A percentile compares a stretch with the other conserved stretches of the same genome.
Conservation (phyloP, 2,888 invertebrate genomes). For the Protophormia terraenovae region DNA sequence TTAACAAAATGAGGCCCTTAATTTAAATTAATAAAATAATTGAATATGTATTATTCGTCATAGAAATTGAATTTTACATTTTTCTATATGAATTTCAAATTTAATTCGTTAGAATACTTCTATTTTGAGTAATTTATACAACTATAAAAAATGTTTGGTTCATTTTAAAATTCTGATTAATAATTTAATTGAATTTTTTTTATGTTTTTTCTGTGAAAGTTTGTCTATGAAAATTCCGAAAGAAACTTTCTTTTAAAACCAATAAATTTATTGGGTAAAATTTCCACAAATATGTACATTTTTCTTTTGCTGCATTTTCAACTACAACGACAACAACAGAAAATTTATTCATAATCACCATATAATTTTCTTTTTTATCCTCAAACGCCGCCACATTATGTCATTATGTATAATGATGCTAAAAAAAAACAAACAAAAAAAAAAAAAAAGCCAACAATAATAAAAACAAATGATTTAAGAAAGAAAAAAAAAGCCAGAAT, state of each 20-base stretch:
- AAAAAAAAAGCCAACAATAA: conserved; percentile 5
- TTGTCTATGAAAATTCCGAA: neutral
- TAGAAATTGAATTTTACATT: too few relatives aligned
- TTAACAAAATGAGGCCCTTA: too few relatives aligned
- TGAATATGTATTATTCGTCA: too few relatives aligned
- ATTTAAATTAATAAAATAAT: too few relatives aligned
- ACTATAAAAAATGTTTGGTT: too few relatives aligned
- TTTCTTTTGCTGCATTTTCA: conserved; percentile 32
- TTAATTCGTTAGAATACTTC: too few relatives aligned
- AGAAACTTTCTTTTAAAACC: neutral
- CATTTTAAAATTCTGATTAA: too few relatives aligned
- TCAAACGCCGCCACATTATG: conserved; percentile 64
- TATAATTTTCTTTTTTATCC: conserved; percentile 58
- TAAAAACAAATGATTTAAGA: conserved; percentile 10
- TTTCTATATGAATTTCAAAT: too few relatives aligned
- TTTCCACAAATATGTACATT: neutral
- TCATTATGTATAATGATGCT: conserved; percentile 52
- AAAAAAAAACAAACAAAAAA: conserved; percentile 5
- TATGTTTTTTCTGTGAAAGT: too few relatives aligned
- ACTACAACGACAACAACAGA: conserved; percentile 19
- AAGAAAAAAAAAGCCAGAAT: too few relatives aligned
- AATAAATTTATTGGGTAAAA: neutral
- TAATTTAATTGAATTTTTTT: too few relatives aligned
- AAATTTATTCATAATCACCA: conserved; percentile 59
- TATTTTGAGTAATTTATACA: too few relatives aligned